Conservation (phyloP, 1,140 invertebrate species). For the Steinernema khuongi region DNA sequence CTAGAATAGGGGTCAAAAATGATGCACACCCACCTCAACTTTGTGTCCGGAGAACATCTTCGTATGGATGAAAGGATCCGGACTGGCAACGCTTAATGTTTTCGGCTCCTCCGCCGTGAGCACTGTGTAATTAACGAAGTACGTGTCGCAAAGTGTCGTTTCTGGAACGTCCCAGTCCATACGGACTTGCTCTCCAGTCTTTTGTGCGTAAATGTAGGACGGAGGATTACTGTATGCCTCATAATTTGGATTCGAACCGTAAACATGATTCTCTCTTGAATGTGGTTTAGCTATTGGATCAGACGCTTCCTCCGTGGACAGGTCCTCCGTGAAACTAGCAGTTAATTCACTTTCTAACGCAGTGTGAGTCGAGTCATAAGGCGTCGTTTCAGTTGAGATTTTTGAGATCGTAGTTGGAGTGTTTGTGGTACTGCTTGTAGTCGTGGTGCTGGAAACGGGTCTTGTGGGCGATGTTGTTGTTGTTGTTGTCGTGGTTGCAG, state of each 20-base stretch:
- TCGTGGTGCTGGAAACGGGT: conserved; percentile 21
- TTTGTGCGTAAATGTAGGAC: conserved; percentile 9
- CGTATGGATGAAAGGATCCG: conserved; percentile 18
- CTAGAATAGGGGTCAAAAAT: no score
- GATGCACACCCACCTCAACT: conserved; percentile 25
- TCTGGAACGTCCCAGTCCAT: conserved; percentile 51
- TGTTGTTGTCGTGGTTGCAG: conserved; percentile 10
- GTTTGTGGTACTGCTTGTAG: conserved; percentile 21
- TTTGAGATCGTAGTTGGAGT: conserved; percentile 23
- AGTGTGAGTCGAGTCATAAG: not conserved
- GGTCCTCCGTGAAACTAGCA: not conserved
- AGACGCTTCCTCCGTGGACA: not conserved
- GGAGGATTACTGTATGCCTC: conserved; percentile 15
- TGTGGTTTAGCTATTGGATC: not conserved
- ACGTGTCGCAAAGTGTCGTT: conserved; percentile 45
- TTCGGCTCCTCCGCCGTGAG: conserved; percentile 24
- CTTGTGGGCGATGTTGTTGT: conserved; percentile 18
- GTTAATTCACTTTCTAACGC: conserved; percentile 4
- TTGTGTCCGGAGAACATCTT: conserved; percentile 34
- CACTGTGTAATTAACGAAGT: conserved; percentile 48
- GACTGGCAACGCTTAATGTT: conserved; percentile 28
- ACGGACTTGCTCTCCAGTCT: conserved; percentile 20
- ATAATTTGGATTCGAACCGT: conserved; percentile 13
- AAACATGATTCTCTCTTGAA: not conserved
- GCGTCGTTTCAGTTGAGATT: not conserved